Conservation (phyloP, 2,113 vertebrate species). For the Perognathus longimembris region DNA sequence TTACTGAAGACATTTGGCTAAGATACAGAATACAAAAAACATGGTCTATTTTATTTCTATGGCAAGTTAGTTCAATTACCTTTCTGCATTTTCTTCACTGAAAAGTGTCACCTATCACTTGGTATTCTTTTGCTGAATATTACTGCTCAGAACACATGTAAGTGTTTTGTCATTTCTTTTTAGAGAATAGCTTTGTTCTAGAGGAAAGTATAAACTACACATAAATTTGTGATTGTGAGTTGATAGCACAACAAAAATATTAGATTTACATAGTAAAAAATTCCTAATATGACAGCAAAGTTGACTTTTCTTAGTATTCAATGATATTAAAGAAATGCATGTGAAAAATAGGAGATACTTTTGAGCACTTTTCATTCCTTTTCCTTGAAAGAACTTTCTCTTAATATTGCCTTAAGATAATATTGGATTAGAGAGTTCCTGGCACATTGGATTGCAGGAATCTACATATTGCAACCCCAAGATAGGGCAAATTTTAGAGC, state of each 20-base stretch:
- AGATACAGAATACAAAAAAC: background rate
- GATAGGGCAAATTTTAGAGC: background rate
- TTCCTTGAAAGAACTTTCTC: background rate
- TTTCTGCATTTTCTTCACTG: background rate
- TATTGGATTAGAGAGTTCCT: background rate
- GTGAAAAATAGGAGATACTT: background rate
- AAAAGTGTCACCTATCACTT: conserved; percentile 23
- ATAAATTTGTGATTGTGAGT: conserved; percentile 3
- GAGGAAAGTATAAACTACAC: too few relatives aligned
- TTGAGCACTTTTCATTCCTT: background rate
- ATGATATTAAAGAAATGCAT: conserved; percentile 41
- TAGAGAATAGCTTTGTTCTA: too few relatives aligned
- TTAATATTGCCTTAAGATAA: conserved; percentile 5
- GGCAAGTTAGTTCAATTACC: background rate
- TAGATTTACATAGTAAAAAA: conserved; percentile 10
- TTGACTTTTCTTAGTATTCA: background rate
- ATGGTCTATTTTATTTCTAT: background rate
- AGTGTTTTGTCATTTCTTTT: background rate
- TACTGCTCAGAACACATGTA: background rate
- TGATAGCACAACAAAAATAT: background rate
- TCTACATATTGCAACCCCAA: background rate
- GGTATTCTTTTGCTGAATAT: conserved; percentile 5
- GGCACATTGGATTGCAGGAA: background rate
- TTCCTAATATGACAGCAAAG: background rate
- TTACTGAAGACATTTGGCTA: background rate